Evolutionary conservation across 2,797 vertebrate species (phyloP).

Genomic region (Phataginus tricuspis): DNA sequence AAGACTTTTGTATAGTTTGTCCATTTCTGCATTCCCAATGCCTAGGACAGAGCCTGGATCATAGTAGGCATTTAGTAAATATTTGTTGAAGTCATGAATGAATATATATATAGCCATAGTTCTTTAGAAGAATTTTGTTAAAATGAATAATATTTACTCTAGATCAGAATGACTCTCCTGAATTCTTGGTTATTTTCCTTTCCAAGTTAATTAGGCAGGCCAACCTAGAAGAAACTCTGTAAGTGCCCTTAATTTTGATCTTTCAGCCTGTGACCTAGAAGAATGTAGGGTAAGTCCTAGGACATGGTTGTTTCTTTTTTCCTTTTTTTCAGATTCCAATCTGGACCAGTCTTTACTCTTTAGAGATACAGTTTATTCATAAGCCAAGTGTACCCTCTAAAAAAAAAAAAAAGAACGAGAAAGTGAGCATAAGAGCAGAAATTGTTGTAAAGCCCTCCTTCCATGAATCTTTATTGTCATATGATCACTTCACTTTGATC

Average conservation of each 20-base stretch:
- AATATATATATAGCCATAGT: not conserved
- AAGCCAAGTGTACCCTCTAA: not conserved
- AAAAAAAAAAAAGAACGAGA: not conserved
- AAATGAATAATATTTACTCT: constrained; percentile 28
- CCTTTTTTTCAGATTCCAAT: not conserved
- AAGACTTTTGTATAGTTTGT: not conserved
- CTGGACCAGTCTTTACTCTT: not conserved
- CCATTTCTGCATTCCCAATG: not conserved
- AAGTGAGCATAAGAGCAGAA: not conserved
- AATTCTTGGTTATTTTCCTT: constrained; percentile 18
- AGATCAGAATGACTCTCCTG: not conserved
- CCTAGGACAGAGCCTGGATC: not conserved
- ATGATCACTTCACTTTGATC: not conserved
- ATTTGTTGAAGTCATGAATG: not conserved
- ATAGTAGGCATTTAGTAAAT: not conserved
- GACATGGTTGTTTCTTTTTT: too few relatives aligned
- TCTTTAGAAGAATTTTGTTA: not conserved
- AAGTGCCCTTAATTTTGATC: not conserved
- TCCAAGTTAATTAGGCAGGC: not conserved
- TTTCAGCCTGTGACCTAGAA: not conserved
- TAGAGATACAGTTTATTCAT: not conserved
- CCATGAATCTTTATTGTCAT: not conserved
- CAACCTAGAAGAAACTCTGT: not conserved
- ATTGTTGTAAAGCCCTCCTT: not conserved
- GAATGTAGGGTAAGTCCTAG: not conserved